Evolutionary conservation across 2,113 vertebrate species (phyloP).

Genomic region (Mus pahari): DNA sequence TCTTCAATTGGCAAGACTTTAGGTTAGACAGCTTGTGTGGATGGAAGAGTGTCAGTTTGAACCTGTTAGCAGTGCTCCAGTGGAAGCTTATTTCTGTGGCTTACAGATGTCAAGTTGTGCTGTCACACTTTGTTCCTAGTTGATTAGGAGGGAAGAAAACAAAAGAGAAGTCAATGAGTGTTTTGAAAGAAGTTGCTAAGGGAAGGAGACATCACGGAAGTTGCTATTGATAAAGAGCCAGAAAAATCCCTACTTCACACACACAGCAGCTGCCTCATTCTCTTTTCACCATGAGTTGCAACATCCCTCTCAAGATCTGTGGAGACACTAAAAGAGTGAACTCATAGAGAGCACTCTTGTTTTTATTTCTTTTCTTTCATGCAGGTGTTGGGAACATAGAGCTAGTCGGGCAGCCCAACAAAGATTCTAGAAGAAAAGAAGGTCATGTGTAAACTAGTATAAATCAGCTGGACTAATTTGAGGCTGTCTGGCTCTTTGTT

Average conservation of each 20-base stretch:
- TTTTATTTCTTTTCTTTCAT: constrained; percentile 55
- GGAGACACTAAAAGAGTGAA: constrained; percentile 52
- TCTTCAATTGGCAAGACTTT: constrained; percentile 31
- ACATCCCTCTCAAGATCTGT: not conserved
- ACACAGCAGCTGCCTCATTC: constrained; percentile 3
- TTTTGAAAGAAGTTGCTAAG: constrained; percentile 14
- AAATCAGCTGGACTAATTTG: constrained; percentile 47
- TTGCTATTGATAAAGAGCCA: constrained; percentile 51
- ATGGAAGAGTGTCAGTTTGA: not conserved
- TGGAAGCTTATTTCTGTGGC: not conserved
- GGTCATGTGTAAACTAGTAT: constrained; percentile 29
- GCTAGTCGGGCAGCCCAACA: not conserved
- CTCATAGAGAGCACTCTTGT: not conserved
- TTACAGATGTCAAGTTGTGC: not conserved
- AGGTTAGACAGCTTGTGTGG: not conserved
- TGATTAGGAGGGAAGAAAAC: not conserved
- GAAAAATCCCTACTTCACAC: not conserved
- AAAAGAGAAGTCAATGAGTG: not conserved
- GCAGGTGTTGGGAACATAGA: constrained; percentile 17
- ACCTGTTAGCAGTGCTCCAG: not conserved
- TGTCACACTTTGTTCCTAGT: not conserved
- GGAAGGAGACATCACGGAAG: not conserved
- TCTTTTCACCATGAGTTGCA: constrained; percentile 34
- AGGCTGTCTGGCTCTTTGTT: constrained; percentile 40
- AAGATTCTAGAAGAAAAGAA: constrained; percentile 39